These are phyloP conservation scores for Eumaeus atala DNA, from an alignment of 1,140 invertebrate species.

Conservation along the genomic window DNA sequence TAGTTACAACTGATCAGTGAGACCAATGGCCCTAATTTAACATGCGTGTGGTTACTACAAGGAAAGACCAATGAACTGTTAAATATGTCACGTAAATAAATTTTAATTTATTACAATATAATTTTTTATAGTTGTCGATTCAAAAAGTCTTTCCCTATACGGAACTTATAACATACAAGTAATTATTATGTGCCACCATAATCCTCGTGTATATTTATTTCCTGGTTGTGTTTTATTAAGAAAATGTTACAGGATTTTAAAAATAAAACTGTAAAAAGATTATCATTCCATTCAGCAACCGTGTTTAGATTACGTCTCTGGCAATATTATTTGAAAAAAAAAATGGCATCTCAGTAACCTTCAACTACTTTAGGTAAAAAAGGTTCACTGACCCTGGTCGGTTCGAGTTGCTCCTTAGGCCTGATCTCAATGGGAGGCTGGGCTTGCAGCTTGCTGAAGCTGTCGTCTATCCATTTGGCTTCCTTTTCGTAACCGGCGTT, in stretches of 20 bases:
- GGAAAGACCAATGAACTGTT: background rate
- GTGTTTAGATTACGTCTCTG: background rate
- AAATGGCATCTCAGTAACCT: background rate
- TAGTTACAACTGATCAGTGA: background rate
- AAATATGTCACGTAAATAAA: no score
- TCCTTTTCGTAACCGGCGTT: constrained; percentile 89
- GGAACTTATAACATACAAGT: background rate
- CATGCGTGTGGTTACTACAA: background rate
- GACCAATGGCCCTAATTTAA: background rate
- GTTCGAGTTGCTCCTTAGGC: constrained; percentile 83
- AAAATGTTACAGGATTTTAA: background rate
- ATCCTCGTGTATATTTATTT: background rate
- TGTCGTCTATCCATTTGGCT: constrained; percentile 88
- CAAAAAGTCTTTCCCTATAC: background rate
- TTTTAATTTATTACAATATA: no score
- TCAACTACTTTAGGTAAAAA: background rate
- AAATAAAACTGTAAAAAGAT: background rate
- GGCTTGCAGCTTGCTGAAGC: constrained; percentile 82
- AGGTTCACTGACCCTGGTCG: constrained; percentile 80
- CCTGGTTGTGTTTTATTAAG: constrained; percentile 4
- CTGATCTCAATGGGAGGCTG: constrained; percentile 81
- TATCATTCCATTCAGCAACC: background rate
- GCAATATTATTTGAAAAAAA: background rate
- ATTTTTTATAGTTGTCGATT: background rate
- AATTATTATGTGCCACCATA: background rate